Evolutionary conservation across 2,888 invertebrate species (phyloP), one percentile per base, ranked within the genome.

Genomic region (Ophioninae sp.): DNA sequence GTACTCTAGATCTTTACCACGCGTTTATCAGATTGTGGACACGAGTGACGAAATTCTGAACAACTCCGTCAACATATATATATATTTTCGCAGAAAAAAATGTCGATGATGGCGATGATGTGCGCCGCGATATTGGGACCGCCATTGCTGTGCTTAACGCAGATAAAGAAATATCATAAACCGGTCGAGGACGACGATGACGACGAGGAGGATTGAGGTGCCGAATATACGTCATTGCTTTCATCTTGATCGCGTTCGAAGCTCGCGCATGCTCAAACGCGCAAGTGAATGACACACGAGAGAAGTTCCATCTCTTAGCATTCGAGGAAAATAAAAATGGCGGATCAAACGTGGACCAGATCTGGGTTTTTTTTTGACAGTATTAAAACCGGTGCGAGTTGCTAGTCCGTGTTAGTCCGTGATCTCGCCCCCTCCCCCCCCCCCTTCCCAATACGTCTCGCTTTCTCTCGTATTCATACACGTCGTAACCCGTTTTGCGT

Each of bases 391-490:
- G 7, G 21, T 6, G 20, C 37, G 30, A 2, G 10, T 39, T 37
- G 30, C 37, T 37, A 30, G 30, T 69, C 23, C 56, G 56, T n/a
- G 50, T 56, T 50, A n/a, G 23, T 70, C 68, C 61, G 65, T 72
- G 17, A 50, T 59, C 23, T 8, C 59, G 0, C 59, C 17, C 59
- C 8, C 20, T 6, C 59, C 20, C 59, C 7, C 13, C 41, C 41
- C 41, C 41, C 41, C 20, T n/a, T 44, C 10, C 41, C 8, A n/a
- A n/a, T 2, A 1, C n/a, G n/a, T 67, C 67, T 44, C 20, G 21
- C 57, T 65, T 62, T 62, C 67, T 70, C 74, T 78, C 74, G 77
- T 83, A 81, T 81, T 84, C 78, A 81, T 81, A 84, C 84, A 57
- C 69, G 30, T 56, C 30, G 62, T 59, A 57, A 73, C 57, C 21